phyloP scores from a whole-genome alignment of 64 coral and sea anemone genomes.

The Acropora yongei region DNA sequence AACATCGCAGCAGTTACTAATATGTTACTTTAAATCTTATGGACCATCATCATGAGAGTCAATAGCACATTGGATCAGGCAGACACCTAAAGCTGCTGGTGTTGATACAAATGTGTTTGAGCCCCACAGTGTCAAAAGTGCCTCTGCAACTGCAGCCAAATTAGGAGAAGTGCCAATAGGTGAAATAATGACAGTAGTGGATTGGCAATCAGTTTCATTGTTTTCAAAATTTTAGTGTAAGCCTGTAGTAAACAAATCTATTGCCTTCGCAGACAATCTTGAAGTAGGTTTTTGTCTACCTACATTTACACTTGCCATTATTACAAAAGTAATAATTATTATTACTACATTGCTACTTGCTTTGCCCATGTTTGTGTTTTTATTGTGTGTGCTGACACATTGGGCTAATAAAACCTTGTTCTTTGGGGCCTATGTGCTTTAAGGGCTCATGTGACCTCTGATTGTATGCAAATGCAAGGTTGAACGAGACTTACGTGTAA shows the following conservation, averaged over 20 bases:
- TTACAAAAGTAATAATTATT: too few species aligned
- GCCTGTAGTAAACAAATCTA: neutral
- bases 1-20: slow-evolving; percentile 6
- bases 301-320: too few species aligned
- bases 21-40: slow-evolving; percentile 11
- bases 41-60: slow-evolving; percentile 12
- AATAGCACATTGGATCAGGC: slow-evolving; percentile 36
- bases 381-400: too few species aligned
- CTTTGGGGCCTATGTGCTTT: neutral
- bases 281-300: too few species aligned
- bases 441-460: slow-evolving; percentile 14
- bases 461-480: neutral
- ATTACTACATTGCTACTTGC: too few species aligned
- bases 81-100: slow-evolving; percentile 20
- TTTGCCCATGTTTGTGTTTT: too few species aligned
- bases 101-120: slow-evolving; percentile 32
- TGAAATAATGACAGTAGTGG: slow-evolving; percentile 36
- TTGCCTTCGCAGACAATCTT: too few species aligned
- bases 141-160: slow-evolving; percentile 36
- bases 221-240: slow-evolving; percentile 28
- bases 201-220: neutral
- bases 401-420: too few species aligned
- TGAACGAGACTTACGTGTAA: too few species aligned
- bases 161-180: neutral
- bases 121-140: slow-evolving; percentile 41